Evolutionary conservation across 2,797 vertebrate species (phyloP), one percentile per base, ranked within the genome.

Genomic region (Pangasius djambal): DNA sequence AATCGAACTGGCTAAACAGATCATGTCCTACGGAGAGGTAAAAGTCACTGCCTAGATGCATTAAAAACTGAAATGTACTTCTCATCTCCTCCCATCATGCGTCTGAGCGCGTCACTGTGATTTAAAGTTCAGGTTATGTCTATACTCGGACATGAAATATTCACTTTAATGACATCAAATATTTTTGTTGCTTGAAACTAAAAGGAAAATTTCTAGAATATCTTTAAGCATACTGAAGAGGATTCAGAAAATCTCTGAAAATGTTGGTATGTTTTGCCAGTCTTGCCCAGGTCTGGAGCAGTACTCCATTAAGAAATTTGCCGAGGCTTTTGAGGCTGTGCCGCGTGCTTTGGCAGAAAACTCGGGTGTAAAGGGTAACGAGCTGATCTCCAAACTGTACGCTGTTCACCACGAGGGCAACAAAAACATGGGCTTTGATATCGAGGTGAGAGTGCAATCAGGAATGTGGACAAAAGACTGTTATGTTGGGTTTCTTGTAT

Each of bases 251-350:
- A 2, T 16, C 31, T 67, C 37, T 50, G 67, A 31, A 18, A 5
- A 79, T 55, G 28, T 31, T 55, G 79, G 4, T 22, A 8, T 15
- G n/a, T 28, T 87, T 28, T 90, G 82, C 82, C 78, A 99, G 99
- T 97, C 97, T 13, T 98, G 98, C 88, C 99, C 99, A 7, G 98
- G 98, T 74, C 97, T 99, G 69, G 98, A 99, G 92, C 99, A 99
- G 18, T 99, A 99, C 22, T 95, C 98, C 86, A 99, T 99, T 91
- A 99, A 99, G 94, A 99, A 99, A 95, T 99, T 98, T 90, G 98
- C 97, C 0, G 98, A 99, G 86, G 98, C 98, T 1, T 98, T 99
- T 59, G 98, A 99, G 95, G 94, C 93, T 0, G 89, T 99, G 89
- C 99, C 99, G 3, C 97, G 98, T 20, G 97, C 98, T 2, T 93